Conservation (phyloP, 2,888 invertebrate genomes). For the Leistus spinibarbis region DNA sequence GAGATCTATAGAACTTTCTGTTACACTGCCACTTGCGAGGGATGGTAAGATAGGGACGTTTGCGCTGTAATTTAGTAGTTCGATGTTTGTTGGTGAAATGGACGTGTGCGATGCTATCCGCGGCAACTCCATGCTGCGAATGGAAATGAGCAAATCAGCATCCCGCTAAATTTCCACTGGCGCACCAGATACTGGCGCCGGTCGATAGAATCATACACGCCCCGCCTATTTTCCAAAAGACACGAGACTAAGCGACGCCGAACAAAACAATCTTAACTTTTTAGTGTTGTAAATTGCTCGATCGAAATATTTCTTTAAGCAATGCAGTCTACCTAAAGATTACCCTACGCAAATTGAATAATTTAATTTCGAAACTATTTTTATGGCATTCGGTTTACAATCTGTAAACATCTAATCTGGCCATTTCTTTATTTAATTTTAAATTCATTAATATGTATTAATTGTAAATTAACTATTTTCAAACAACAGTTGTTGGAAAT, state of each 20-base stretch:
- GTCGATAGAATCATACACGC: conserved; percentile 14
- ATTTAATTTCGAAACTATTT: no score
- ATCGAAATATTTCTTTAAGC: no score
- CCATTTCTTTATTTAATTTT: no score
- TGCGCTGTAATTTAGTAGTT: conserved; percentile 30
- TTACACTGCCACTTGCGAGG: neutral
- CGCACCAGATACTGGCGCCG: conserved; percentile 17
- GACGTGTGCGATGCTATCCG: conserved; percentile 55
- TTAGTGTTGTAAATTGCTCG: no score
- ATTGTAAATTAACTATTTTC: no score
- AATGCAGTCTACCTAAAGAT: no score
- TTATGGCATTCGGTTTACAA: no score
- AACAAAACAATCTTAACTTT: neutral
- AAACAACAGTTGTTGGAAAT: no score
- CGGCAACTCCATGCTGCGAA: conserved; percentile 54
- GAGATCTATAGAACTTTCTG: neutral
- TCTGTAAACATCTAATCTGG: no score
- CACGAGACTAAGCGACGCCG: neutral
- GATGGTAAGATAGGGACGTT: conserved; percentile 8
- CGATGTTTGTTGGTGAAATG: conserved; percentile 50
- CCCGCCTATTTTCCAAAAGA: neutral
- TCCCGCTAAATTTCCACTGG: conserved; percentile 45
- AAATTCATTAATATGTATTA: no score
- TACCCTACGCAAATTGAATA: no score
- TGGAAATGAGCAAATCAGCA: conserved; percentile 44